Base-by-base conservation (phyloP, 2,797 vertebrate species). In the Staurois parvus region DNA sequence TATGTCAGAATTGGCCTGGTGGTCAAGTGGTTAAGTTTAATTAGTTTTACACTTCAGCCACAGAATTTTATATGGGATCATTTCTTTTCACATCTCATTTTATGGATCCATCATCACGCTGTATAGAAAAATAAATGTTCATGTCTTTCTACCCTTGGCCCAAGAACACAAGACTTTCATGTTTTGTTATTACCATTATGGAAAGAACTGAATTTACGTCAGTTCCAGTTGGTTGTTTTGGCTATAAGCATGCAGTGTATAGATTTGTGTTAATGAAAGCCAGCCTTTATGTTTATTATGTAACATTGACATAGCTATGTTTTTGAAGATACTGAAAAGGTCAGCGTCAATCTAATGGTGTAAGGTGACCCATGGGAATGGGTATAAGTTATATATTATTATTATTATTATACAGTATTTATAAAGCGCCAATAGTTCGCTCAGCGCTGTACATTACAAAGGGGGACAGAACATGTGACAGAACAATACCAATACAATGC, bases 31-130 rank as follows among this genome's bases (percentile, higher is more conserved):
- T 52, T 28, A 75, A 29, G 10, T 30, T 12, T 52, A 19, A 19
- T 52, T 56, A 32, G 34, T 45, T 48, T 74, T 73, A 73, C 40
- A 45, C 72, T 24, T 74, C 34, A 74, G 24, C n/a, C 26, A 30
- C 42, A 75, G 34, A n/a, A n/a, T 52, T 75, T 56, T 17, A 56
- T 52, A 28, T 75, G 45, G 73, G 42, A 45, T 56, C 73, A 56
- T n/a, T 75, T 52, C 28, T 17, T 56, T 48, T 75, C 73, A 52
- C 26, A 19, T 52, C 45, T 40, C 45, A 73, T 73, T 45, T 37
- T 73, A 26, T 42, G 26, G 10, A 34, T 73, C 32, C 21, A 45
- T 73, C 37, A 73, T 42, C 70, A 10, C 37, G 2, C 0, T 52
- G 42, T 21, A 52, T 29, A 21, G 48, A 75, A 75, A 34, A 52